These are phyloP conservation scores for Prolemur simus DNA, from an alignment of 2,113 vertebrate species.

Conservation along the genomic window DNA sequence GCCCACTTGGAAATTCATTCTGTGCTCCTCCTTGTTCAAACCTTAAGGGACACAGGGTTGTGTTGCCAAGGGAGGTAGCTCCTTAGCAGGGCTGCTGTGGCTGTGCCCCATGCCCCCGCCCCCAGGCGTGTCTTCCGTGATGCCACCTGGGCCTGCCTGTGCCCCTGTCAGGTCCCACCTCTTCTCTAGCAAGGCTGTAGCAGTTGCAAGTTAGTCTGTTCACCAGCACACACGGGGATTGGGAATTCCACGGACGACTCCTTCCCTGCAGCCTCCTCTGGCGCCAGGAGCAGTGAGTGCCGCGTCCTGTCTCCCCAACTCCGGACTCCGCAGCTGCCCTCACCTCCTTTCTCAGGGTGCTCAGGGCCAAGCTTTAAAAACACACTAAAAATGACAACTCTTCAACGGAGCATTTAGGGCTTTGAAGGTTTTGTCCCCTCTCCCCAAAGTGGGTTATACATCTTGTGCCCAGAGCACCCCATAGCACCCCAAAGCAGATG, in stretches of 20 bases:
- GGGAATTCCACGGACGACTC: not conserved
- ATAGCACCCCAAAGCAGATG: no score
- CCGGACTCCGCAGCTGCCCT: not conserved
- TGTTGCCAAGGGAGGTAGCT: not conserved
- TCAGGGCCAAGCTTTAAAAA: not conserved
- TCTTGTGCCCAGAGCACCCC: not conserved
- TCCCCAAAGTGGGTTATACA: not conserved
- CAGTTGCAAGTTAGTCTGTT: not conserved
- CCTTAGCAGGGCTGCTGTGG: not conserved
- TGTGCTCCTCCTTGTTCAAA: not conserved
- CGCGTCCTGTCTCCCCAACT: not conserved
- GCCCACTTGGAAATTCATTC: not conserved
- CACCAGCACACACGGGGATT: not conserved
- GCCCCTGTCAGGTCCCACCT: not conserved
- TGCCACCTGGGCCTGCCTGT: not conserved
- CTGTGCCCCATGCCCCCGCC: no score
- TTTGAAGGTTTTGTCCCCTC: not conserved
- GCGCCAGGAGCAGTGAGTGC: not conserved
- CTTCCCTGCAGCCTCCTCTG: not conserved
- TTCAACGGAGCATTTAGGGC: not conserved
- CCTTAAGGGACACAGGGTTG: not conserved
- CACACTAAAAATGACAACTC: not conserved
- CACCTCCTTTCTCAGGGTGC: not conserved
- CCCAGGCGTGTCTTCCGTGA: not conserved
- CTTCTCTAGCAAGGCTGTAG: not conserved